Percentiles rank a stretch among this genome's conserved stretches.
These are phyloP conservation scores for Pachliopta kotzebuea DNA, from an alignment of 2,888 invertebrate genomes.

Conservation along the genomic window DNA sequence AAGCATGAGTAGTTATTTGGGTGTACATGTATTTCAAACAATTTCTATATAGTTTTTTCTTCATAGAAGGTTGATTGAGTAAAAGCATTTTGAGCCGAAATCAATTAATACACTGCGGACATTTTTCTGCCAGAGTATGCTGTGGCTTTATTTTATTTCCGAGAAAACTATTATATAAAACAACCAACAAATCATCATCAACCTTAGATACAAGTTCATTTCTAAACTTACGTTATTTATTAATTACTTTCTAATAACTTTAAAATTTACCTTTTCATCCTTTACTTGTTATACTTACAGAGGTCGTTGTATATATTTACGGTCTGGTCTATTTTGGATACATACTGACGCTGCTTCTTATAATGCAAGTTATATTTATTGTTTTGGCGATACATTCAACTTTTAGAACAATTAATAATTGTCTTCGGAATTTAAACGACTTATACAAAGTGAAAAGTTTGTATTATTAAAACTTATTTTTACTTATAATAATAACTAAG, in stretches of 20 bases:
- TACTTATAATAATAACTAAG: not conserved
- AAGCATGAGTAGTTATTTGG: too few species aligned
- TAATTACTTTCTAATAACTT: not conserved
- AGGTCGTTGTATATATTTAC: not conserved
- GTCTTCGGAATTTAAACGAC: not conserved
- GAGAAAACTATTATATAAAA: not conserved
- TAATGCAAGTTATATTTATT: constrained; percentile 2
- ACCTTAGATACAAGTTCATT: not conserved
- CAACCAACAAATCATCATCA: not conserved
- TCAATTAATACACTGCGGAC: too few species aligned
- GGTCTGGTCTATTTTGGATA: not conserved
- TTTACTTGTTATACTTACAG: not conserved
- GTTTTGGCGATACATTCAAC: not conserved
- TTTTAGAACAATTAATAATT: not conserved
- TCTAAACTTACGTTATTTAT: not conserved
- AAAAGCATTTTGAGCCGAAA: too few species aligned
- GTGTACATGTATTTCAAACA: too few species aligned
- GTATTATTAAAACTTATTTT: not conserved
- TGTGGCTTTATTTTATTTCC: not conserved
- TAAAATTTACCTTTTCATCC: not conserved
- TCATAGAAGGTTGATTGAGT: too few species aligned
- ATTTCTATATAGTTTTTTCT: too few species aligned
- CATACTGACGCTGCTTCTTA: not conserved
- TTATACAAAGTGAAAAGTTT: not conserved
- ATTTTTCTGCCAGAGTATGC: too few species aligned